Base-by-base conservation (phyloP, 2,888 invertebrate genomes). In the Hyposoter dolosus region DNA sequence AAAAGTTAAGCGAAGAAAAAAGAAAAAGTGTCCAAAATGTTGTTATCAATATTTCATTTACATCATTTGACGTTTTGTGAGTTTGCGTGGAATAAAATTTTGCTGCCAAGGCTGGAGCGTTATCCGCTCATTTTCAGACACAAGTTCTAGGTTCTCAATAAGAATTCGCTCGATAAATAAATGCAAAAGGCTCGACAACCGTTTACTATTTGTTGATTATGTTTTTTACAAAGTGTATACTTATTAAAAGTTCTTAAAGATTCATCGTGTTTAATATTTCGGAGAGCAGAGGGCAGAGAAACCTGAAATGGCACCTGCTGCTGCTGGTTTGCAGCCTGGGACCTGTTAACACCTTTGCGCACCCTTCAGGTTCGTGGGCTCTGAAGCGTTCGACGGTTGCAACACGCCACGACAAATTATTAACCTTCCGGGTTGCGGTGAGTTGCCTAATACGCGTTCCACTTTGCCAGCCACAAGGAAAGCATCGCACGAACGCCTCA, bases 351-450 rank as follows among this genome's bases (percentile, higher is more conserved):
- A 60, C 60, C 60, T 60, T 60, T 1, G 60, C 60, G 5, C 60
- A 0, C 35, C 6, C 28, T 6, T 15, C 6, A 15, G 28, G 15
- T 15, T 28, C 60, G 28, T 60, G 60, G 15, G 60, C 60, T 60
- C 28, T 28, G 28, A 28, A 60, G 60, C 28, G 15, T 28, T 60
- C 60, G 28, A 60, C 28, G 28, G 23, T 60, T 60, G 60, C 87
- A 80, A 83, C 72, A 71, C 80, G 77, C 82, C 75, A 65, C 86
- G 86, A 87, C 90, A 90, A 91, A 92, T 92, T 92, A 91, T 91
- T 90, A 90, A 91, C 89, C 90, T 91, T 90, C 90, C 89, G 89
- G 89, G 86, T 78, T 84, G 68, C 65, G 82, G 71, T 76, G 47
- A 32, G 47, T n/a, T 76, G 19, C 47, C 65, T 65, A 76, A 65